Evolutionary conservation across 2,888 invertebrate species (phyloP).

Genomic region (Pristionchus mayeri): DNA sequence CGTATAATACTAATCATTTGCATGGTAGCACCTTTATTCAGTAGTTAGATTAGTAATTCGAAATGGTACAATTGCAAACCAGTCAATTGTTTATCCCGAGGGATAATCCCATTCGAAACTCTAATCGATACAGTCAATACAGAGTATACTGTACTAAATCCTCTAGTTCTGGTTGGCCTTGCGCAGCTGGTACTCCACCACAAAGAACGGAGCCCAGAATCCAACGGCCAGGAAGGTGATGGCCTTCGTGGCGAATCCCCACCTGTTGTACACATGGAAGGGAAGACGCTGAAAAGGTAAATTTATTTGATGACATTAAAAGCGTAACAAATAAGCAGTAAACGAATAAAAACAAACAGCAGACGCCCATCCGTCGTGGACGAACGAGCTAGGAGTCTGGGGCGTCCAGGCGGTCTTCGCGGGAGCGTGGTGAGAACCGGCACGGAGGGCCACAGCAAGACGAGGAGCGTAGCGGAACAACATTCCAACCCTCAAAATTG

Average conservation of each 20-base stretch:
- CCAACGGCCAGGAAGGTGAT: slow-evolving; percentile 67
- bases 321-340: too few species aligned
- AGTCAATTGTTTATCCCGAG: slow-evolving; percentile 35
- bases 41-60: background rate
- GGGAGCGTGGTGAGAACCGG: slow-evolving; percentile 31
- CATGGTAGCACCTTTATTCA: slow-evolving; percentile 3
- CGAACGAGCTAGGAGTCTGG: slow-evolving; percentile 68
- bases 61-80: slow-evolving; percentile 5
- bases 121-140: slow-evolving; percentile 37
- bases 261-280: slow-evolving; percentile 68
- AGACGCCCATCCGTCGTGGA: slow-evolving; percentile 72
- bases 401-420: slow-evolving; percentile 40
- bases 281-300: slow-evolving; percentile 66
- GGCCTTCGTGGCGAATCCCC: slow-evolving; percentile 68
- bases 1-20: background rate
- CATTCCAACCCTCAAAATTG: slow-evolving; percentile 53
- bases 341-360: slow-evolving; percentile 63
- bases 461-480: slow-evolving; percentile 62
- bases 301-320: too few species aligned
- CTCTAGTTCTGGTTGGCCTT: slow-evolving; percentile 67
- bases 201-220: slow-evolving; percentile 71
- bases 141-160: background rate
- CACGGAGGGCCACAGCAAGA: slow-evolving; percentile 62
- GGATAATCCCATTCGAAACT: background rate
- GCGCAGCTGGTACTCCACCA: slow-evolving; percentile 71